A percentile compares a stretch with the other conserved stretches of the same genome.
These are phyloP conservation scores for Euphydryas editha DNA, from an alignment of 2,888 invertebrate species.

Conservation along the genomic window DNA sequence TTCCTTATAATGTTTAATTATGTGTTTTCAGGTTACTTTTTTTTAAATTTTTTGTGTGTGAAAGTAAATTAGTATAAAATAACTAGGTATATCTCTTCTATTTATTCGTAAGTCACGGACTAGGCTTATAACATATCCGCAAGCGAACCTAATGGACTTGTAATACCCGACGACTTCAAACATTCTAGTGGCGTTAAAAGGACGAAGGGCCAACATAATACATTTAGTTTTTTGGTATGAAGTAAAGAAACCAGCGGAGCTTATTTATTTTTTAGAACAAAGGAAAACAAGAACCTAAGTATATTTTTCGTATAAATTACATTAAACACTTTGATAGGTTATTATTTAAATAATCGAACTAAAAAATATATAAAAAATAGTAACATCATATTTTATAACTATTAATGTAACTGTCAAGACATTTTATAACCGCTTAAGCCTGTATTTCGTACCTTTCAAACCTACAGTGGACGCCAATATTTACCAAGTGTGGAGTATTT, in stretches of 20 bases:
- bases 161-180: slow-evolving; percentile 80
- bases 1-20: background rate
- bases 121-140: slow-evolving; percentile 69
- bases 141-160: slow-evolving; percentile 81
- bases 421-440: slow-evolving; percentile 39
- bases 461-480: slow-evolving; percentile 75
- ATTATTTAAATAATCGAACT: no score
- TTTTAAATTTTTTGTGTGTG: background rate
- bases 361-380: background rate
- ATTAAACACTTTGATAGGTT: no score
- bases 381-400: background rate
- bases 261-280: no score
- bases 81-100: slow-evolving; percentile 42
- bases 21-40: background rate
- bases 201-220: slow-evolving; percentile 74
- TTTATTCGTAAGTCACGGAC: slow-evolving; percentile 48
- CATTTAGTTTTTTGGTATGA: slow-evolving; percentile 51
- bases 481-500: slow-evolving; percentile 79
- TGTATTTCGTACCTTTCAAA: slow-evolving; percentile 46
- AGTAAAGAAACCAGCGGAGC: slow-evolving; percentile 37
- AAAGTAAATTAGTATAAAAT: background rate
- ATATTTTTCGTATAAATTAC: no score
- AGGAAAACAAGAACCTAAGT: no score
- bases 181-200: slow-evolving; percentile 81
- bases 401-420: background rate